Base-by-base conservation (phyloP, 2,888 invertebrate genomes). In the Gastracanthus pulcherrimus region DNA sequence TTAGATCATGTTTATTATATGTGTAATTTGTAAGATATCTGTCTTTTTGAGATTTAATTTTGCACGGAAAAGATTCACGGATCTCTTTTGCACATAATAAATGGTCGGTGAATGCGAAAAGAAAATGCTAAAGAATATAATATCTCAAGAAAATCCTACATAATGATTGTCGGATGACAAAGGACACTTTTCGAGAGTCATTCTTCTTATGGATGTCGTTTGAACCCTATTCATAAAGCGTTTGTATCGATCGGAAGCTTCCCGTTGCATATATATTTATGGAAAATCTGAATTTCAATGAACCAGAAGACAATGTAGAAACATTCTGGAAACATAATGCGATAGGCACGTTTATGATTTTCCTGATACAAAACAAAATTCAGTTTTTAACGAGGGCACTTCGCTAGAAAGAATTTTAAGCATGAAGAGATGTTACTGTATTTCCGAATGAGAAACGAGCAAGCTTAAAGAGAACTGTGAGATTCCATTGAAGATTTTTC, bases 261-360 rank as follows among this genome's bases (percentile, higher is more conserved):
- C 62, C 5, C 36, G 26, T 7, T 34, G n/a, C 23, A 23, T 67
- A 58, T 51, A 31, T 67, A 67, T 58, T 58, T 41, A 67, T 58
- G 55, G 26, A 66, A 66, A 55, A 38, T 66, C 76, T 41, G 58
- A 13, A 76, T 76, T 67, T 67, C 41, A 38, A 69, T 60, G 69
- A 60, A 60, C 45, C 55, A 29, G 23, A 16, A 38, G 76, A 11
- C 55, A 26, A 5, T 13, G 34, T 16, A 9, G 36, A 41, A 23
- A 51, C 34, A 36, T 23, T 51, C 16, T 23, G 7, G 55, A 51
- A 9, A 34, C 34, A 36, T 16, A 34, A 55, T 55, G 6, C 31
- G 23, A 26, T 23, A 19, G 2, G 34, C 9, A 31, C 31, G 16
- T 31, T 51, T 19, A 31, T 34, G n/a, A 36, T 62, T 34, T 31